These are phyloP conservation scores for Ariopsis seemanni DNA, from an alignment of 2,113 vertebrate genomes.

Conservation along the genomic window DNA sequence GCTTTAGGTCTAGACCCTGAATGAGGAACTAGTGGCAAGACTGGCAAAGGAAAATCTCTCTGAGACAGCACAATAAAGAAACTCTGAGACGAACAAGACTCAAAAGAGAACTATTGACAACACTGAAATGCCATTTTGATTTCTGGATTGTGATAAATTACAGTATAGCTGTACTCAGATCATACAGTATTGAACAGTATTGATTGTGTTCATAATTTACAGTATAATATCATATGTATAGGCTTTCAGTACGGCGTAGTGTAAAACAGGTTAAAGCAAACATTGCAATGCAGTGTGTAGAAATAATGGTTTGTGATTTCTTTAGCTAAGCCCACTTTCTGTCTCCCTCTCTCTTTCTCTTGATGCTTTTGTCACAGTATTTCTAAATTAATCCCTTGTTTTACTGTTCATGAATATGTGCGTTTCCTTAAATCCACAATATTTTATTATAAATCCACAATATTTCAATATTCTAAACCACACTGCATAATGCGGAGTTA, in stretches of 20 bases:
- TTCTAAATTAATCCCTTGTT: conserved; percentile 1
- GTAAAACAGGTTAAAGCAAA: neutral
- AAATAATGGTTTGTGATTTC: neutral
- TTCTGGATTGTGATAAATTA: neutral
- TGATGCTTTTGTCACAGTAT: conserved; percentile 7
- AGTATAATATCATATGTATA: neutral
- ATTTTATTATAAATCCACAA: no score
- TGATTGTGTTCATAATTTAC: neutral
- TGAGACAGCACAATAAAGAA: neutral
- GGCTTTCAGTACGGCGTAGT: neutral
- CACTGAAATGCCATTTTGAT: neutral
- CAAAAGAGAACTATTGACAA: neutral
- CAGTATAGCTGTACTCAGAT: neutral
- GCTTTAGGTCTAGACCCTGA: neutral
- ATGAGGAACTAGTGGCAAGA: neutral
- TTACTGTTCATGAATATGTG: neutral
- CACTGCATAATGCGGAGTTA: neutral
- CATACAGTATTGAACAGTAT: neutral
- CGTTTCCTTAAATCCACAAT: neutral
- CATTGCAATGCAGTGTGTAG: neutral
- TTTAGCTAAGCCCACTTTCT: no score
- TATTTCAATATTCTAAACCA: neutral
- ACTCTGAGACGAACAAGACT: neutral
- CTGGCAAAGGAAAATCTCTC: neutral
- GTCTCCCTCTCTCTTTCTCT: neutral